Evolutionary conservation across 1,140 invertebrate species (phyloP).

Genomic region (Plectrocnemia conspersa): DNA sequence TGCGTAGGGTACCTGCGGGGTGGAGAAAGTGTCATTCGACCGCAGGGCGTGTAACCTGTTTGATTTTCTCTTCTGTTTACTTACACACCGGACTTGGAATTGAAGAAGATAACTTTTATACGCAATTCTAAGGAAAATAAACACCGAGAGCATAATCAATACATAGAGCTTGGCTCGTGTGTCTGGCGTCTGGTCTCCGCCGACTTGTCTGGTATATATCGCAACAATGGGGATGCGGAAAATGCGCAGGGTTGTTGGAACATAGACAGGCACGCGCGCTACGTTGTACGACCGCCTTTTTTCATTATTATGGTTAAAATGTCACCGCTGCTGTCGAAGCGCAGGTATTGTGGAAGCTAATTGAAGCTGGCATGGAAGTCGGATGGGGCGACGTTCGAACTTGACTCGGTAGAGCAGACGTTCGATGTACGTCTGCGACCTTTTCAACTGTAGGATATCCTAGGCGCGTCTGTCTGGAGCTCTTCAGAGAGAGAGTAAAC

Average conservation of each 20-base stretch:
- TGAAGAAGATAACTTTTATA: not conserved
- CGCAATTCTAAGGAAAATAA: not conserved
- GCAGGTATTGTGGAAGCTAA: not conserved
- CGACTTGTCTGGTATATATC: not conserved
- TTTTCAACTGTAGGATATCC: slow-evolving; percentile 5
- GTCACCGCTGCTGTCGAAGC: not conserved
- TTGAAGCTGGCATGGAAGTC: not conserved
- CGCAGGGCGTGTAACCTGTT: slow-evolving; percentile 3
- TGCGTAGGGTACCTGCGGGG: not conserved
- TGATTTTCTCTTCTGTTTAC: not conserved
- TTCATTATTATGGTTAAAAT: not conserved
- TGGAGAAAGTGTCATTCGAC: not conserved
- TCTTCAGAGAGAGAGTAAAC: not conserved
- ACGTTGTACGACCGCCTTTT: not conserved
- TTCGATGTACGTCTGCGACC: slow-evolving; percentile 24
- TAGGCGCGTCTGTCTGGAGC: not conserved
- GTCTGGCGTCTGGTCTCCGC: not conserved
- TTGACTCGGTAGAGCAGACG: slow-evolving; percentile 7
- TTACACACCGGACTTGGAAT: no score
- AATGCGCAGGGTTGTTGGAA: not conserved
- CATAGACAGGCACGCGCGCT: not conserved
- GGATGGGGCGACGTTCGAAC: not conserved
- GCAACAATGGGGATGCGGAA: no score
- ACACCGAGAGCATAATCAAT: not conserved
- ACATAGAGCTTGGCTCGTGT: not conserved